Evolutionary conservation across 2,113 vertebrate species (phyloP).

Genomic region (Amazona guildingii): DNA sequence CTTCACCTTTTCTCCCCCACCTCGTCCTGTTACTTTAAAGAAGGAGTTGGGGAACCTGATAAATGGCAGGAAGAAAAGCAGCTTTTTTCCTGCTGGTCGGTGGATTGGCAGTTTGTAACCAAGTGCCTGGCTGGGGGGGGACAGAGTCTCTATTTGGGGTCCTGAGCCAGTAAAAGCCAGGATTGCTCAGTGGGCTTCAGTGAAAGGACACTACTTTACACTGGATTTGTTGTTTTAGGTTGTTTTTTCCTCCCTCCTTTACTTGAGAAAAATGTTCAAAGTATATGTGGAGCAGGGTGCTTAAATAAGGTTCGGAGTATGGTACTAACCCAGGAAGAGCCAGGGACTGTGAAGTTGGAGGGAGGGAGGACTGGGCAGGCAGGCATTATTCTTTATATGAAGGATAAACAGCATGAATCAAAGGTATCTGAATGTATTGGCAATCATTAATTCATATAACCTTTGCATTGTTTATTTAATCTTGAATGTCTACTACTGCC

Average conservation of each 20-base stretch:
- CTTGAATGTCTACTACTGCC: not conserved
- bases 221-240: not conserved
- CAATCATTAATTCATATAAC: not conserved
- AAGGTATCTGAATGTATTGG: not conserved
- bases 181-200: not conserved
- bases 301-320: not conserved
- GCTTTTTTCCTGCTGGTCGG: not conserved
- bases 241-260: not conserved
- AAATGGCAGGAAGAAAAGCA: not conserved
- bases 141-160: not conserved
- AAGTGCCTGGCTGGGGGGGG: accelerated
- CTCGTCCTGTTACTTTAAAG: not conserved
- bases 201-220: not conserved
- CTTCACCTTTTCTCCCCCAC: not conserved
- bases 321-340: not conserved
- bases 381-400: not conserved
- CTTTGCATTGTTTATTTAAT: not conserved
- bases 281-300: not conserved
- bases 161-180: not conserved
- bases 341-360: not conserved
- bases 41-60: not conserved
- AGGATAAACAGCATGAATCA: not conserved
- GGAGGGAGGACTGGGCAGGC: not conserved
- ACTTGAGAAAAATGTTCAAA: not conserved
- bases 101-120: not conserved